Conservation (phyloP, 2,888 invertebrate genomes). For the Thysanoteuthis rhombus region DNA sequence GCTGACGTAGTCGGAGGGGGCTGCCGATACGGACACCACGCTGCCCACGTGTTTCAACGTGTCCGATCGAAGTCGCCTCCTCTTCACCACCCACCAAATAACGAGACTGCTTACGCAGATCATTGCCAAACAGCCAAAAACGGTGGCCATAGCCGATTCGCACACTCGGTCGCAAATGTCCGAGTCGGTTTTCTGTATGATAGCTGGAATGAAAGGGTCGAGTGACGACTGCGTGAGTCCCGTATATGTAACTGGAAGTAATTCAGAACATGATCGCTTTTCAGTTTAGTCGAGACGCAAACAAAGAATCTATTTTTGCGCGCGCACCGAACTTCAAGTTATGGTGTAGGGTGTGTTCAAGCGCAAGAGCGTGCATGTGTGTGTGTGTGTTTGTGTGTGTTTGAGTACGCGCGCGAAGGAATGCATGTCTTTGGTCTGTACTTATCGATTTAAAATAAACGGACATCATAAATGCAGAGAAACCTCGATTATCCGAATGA, state of each 20-base stretch:
- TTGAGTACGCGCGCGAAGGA: no score
- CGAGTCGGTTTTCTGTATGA: slow-evolving; percentile 19
- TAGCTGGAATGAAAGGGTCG: slow-evolving; percentile 40
- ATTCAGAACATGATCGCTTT: not conserved
- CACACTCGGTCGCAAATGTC: slow-evolving; percentile 30
- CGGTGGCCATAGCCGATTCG: slow-evolving; percentile 35
- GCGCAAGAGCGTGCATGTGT: no score
- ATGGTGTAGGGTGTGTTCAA: no score
- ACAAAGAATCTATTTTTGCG: not conserved
- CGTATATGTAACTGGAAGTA: not conserved
- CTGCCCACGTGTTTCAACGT: slow-evolving; percentile 61
- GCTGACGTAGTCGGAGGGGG: slow-evolving; percentile 65
- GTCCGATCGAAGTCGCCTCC: slow-evolving; percentile 46
- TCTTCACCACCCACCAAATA: slow-evolving; percentile 36
- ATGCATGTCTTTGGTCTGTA: no score
- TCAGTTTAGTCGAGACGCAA: not conserved
- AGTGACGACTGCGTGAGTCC: not conserved
- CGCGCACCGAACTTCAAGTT: not conserved
- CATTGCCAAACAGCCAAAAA: slow-evolving; percentile 41
- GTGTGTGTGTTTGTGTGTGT: no score
- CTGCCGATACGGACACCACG: slow-evolving; percentile 60
- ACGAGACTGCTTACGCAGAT: slow-evolving; percentile 41
- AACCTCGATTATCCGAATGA: no score
- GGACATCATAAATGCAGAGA: no score
- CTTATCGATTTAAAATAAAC: no score